phyloP scores from a whole-genome alignment of 1,140 invertebrate genomes.

The Hormaphis cornu region DNA sequence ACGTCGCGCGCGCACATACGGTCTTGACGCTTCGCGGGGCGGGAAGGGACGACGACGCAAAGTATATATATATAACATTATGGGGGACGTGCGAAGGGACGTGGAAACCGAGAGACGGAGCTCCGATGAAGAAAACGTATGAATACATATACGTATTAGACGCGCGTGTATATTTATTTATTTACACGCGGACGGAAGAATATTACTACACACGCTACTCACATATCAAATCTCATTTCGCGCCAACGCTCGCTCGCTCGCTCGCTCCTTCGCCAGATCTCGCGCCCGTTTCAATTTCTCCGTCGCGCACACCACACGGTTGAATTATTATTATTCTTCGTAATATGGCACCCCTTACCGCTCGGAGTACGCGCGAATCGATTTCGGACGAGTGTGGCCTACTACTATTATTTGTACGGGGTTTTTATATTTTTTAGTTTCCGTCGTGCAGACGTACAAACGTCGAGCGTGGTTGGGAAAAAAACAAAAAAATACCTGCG shows the following conservation, averaged over 20 bases:
- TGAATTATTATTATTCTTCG: conserved; percentile 19
- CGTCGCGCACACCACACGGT: conserved; percentile 21
- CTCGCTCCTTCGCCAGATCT: not conserved
- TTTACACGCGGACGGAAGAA: not conserved
- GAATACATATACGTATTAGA: not conserved
- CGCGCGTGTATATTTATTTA: not conserved
- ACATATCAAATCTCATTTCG: conserved; percentile 32
- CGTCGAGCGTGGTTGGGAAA: too few species aligned
- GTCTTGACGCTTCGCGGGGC: not conserved
- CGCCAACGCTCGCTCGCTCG: not conserved
- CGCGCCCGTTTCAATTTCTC: conserved; percentile 25
- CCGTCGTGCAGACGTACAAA: not conserved
- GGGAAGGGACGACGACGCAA: not conserved
- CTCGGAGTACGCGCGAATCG: not conserved
- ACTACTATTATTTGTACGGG: not conserved
- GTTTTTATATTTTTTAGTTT: not conserved
- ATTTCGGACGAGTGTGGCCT: conserved; percentile 9
- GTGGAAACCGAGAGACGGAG: not conserved
- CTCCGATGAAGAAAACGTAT: conserved; percentile 9
- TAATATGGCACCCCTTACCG: not conserved
- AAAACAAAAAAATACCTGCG: too few species aligned
- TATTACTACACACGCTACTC: conserved; percentile 29
- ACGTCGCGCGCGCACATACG: conserved; percentile 26
- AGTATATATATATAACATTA: too few species aligned
- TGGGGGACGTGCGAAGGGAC: not conserved